Percentiles rank a stretch among this genome's conserved stretches.
Conservation (phyloP, 2,888 invertebrate species). For the Dorcus parallelipipedus region DNA sequence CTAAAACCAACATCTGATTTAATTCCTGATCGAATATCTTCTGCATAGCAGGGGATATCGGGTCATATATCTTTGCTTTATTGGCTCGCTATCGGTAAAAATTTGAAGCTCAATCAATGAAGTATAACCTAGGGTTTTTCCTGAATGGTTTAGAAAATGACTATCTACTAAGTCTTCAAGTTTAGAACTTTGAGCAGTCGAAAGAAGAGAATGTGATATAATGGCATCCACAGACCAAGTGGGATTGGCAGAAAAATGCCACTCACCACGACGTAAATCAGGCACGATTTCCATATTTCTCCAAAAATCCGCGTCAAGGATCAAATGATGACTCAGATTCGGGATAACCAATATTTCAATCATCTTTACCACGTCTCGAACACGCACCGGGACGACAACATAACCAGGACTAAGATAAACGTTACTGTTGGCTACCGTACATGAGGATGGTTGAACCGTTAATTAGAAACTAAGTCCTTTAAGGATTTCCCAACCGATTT, state of each 20-base stretch:
- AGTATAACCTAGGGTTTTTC: background rate
- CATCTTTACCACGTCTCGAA: constrained; percentile 8
- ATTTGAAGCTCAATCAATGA: constrained; percentile 10
- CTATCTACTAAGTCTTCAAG: background rate
- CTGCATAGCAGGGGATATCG: constrained; percentile 26
- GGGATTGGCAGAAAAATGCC: constrained; percentile 3
- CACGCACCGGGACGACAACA: constrained; percentile 9
- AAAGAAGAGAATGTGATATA: background rate
- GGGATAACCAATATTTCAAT: constrained; percentile 19
- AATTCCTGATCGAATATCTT: constrained; percentile 25
- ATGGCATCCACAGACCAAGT: background rate
- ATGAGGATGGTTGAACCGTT: background rate
- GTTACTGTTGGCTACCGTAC: constrained; percentile 18
- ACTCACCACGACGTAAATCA: constrained; percentile 7
- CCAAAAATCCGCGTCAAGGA: constrained; percentile 22
- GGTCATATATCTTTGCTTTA: constrained; percentile 28
- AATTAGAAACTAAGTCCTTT: no score
- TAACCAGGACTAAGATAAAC: constrained; percentile 9
- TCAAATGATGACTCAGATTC: constrained; percentile 11
- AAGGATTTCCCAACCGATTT: no score
- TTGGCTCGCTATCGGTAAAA: constrained; percentile 8
- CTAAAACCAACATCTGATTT: constrained; percentile 23
- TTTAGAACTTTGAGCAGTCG: background rate
- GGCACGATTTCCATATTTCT: constrained; percentile 10
- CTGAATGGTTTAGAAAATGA: background rate